These are phyloP conservation scores for Triplophysa bombifrons DNA, from an alignment of 2,797 vertebrate species.

Conservation along the genomic window DNA sequence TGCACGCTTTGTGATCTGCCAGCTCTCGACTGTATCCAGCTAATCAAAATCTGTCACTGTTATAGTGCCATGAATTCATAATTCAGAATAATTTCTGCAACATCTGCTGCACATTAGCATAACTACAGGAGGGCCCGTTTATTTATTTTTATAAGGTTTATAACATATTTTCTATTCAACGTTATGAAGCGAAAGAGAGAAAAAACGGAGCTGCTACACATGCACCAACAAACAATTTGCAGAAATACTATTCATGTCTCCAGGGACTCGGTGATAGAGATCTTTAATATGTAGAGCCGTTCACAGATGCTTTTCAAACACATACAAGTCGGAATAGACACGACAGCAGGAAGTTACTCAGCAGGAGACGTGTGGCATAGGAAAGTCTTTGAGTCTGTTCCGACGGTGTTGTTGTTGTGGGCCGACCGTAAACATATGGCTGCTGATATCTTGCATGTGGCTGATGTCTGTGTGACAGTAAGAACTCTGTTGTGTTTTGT, in stretches of 20 bases:
- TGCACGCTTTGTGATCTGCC: conserved; percentile 52
- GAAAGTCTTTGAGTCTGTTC: conserved; percentile 64
- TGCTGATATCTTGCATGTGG: conserved; percentile 58
- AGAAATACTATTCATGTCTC: conserved; percentile 60
- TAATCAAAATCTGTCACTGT: conserved; percentile 62
- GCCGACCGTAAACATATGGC: conserved; percentile 36
- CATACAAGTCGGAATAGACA: conserved; percentile 45
- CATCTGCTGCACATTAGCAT: conserved; percentile 68
- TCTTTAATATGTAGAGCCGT: conserved; percentile 69
- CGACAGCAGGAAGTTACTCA: conserved; percentile 58
- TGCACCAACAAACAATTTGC: conserved; percentile 61
- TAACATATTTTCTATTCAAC: conserved; percentile 41
- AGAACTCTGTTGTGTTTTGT: conserved; percentile 44
- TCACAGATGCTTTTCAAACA: conserved; percentile 55
- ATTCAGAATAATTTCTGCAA: conserved; percentile 60
- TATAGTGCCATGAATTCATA: conserved; percentile 57
- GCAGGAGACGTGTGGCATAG: conserved; percentile 51
- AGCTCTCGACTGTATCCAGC: conserved; percentile 48
- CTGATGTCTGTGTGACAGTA: conserved; percentile 31
- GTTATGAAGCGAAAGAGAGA: conserved; percentile 32
- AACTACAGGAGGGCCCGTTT: conserved; percentile 61
- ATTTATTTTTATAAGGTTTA: conserved; percentile 62
- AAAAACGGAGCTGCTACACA: conserved; percentile 32
- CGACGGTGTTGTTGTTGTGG: conserved; percentile 16
- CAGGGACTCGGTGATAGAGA: conserved; percentile 53